A percentile compares a stretch with the other conserved stretches of the same genome.
phyloP scores from a whole-genome alignment of 2,888 invertebrate genomes.

The Zygothrica quintamaculata region DNA sequence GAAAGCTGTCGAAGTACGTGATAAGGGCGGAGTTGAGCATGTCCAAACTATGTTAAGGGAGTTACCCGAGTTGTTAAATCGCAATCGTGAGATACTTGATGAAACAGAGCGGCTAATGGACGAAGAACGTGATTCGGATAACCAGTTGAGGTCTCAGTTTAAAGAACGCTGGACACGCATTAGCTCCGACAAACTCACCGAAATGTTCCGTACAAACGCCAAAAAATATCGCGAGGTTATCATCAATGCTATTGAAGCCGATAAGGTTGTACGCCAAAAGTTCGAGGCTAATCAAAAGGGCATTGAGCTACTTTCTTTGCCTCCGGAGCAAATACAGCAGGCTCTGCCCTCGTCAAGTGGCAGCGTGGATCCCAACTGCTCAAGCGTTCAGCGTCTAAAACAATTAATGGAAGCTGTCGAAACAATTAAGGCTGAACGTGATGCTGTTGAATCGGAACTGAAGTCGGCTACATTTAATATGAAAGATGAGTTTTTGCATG shows the following conservation, averaged over 20 bases:
- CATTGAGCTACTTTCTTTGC: slow-evolving; percentile 92
- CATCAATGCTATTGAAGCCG: slow-evolving; percentile 93
- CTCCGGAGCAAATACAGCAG: slow-evolving; percentile 88
- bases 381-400: slow-evolving; percentile 88
- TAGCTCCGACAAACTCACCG: slow-evolving; percentile 93
- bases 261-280: slow-evolving; percentile 94
- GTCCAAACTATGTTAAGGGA: slow-evolving; percentile 92
- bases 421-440: slow-evolving; percentile 94
- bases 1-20: slow-evolving; percentile 91
- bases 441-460: slow-evolving; percentile 94
- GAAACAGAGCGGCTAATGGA: slow-evolving; percentile 94
- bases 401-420: slow-evolving; percentile 93
- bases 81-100: slow-evolving; percentile 97
- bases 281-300: slow-evolving; percentile 90
- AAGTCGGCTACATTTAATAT: slow-evolving; percentile 92
- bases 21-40: slow-evolving; percentile 90
- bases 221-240: slow-evolving; percentile 96
- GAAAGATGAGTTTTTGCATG: slow-evolving; percentile 91
- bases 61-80: slow-evolving; percentile 94
- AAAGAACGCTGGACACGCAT: slow-evolving; percentile 97
- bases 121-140: slow-evolving; percentile 96
- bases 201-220: slow-evolving; percentile 94
- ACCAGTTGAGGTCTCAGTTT: slow-evolving; percentile 94
- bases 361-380: slow-evolving; percentile 86
- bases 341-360: slow-evolving; percentile 89